Evolutionary conservation across 2,797 vertebrate genomes (phyloP).

Genomic region (Halcyon leucocephala): DNA sequence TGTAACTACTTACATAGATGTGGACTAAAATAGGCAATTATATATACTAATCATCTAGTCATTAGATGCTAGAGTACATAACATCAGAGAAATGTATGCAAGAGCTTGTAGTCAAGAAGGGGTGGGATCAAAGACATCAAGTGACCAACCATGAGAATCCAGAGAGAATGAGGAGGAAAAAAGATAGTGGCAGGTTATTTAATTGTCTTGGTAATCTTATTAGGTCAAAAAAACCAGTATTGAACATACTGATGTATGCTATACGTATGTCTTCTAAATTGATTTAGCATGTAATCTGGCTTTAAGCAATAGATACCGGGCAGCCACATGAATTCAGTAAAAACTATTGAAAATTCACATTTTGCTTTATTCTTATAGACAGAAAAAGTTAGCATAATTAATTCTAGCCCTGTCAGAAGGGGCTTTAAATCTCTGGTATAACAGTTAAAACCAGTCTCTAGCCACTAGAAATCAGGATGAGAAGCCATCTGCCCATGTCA

Average conservation of each 20-base stretch:
- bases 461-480: not conserved
- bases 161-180: not conserved
- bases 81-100: conserved; percentile 9
- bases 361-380: not conserved
- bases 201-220: not conserved
- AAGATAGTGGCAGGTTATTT: not conserved
- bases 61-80: not conserved
- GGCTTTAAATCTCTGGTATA: not conserved
- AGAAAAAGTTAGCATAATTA: not conserved
- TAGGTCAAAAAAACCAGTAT: not conserved
- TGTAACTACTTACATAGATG: not conserved
- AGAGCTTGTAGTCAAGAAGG: not conserved
- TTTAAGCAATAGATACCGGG: not conserved
- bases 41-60: not conserved
- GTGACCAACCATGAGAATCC: not conserved
- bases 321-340: not conserved
- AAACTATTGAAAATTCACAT: not conserved
- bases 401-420: not conserved
- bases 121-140: not conserved
- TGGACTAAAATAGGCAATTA: conserved; percentile 39
- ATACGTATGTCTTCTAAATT: not conserved
- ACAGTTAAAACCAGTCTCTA: not conserved
- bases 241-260: not conserved
- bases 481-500: not conserved
- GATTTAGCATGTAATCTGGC: not conserved